Evolutionary conservation across 2,888 invertebrate species (phyloP).

Genomic region (Candidula unifasciata): DNA sequence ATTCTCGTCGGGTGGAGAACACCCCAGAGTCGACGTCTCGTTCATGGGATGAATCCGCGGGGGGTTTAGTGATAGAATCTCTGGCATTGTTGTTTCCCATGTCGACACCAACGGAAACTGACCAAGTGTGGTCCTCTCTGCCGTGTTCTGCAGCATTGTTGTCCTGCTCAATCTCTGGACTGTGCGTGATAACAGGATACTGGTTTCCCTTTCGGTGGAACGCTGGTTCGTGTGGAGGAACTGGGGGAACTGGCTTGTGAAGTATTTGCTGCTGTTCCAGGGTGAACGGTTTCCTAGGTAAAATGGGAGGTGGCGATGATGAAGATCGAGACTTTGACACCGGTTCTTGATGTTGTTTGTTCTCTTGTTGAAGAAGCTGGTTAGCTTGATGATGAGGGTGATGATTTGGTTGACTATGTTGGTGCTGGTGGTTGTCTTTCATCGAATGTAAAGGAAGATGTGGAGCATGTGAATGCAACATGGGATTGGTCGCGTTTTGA

Average conservation of each 20-base stretch:
- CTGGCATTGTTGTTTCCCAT: neutral
- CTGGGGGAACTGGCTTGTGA: neutral
- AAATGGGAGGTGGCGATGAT: neutral
- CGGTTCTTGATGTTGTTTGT: neutral
- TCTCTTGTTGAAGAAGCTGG: neutral
- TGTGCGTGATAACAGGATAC: constrained; percentile 7
- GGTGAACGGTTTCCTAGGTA: neutral
- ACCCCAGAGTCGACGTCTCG: constrained; percentile 41
- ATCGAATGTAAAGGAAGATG: constrained; percentile 11
- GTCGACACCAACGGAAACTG: constrained; percentile 16
- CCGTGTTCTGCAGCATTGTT: neutral
- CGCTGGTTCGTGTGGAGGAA: neutral
- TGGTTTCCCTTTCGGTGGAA: constrained; percentile 2
- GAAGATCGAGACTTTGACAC: neutral
- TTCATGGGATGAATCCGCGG: neutral
- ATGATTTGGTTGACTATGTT: constrained; percentile 6
- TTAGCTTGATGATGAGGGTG: neutral
- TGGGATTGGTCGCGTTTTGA: constrained; percentile 27
- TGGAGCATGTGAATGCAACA: constrained; percentile 28
- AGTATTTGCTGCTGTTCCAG: neutral
- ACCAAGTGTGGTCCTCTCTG: neutral
- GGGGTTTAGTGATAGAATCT: neutral
- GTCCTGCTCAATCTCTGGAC: constrained; percentile 10
- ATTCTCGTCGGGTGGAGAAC: constrained; percentile 37
- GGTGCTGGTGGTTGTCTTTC: neutral